These are phyloP conservation scores for Ferdinandea cuprea DNA, from an alignment of 2,888 invertebrate genomes.

Conservation along the genomic window DNA sequence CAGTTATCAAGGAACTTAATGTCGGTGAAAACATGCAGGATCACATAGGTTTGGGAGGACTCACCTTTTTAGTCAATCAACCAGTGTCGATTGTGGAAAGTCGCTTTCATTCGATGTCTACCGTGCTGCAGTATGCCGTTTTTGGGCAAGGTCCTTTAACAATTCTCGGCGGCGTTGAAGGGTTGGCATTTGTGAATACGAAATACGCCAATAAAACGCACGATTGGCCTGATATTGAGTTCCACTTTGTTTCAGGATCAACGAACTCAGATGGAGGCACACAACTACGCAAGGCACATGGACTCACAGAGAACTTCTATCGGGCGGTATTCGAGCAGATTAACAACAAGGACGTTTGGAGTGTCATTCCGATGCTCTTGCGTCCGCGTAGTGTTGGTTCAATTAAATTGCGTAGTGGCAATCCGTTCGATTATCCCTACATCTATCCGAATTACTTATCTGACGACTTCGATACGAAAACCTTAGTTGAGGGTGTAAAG, in stretches of 20 bases:
- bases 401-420: slow-evolving; percentile 90
- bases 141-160: slow-evolving; percentile 93
- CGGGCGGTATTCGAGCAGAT: slow-evolving; percentile 89
- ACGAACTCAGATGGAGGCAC: slow-evolving; percentile 93
- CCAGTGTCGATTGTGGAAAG: slow-evolving; percentile 91
- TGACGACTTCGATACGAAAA: slow-evolving; percentile 91
- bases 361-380: slow-evolving; percentile 92
- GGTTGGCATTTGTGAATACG: slow-evolving; percentile 94
- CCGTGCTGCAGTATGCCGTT: slow-evolving; percentile 92
- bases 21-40: slow-evolving; percentile 95
- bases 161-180: slow-evolving; percentile 94
- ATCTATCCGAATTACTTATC: slow-evolving; percentile 96
- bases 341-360: slow-evolving; percentile 91
- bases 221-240: slow-evolving; percentile 95
- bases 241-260: slow-evolving; percentile 94
- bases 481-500: slow-evolving; percentile 93
- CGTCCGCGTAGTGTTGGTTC: slow-evolving; percentile 93
- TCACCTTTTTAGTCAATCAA: slow-evolving; percentile 92
- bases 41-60: slow-evolving; percentile 93
- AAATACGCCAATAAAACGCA: slow-evolving; percentile 91
- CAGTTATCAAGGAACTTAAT: slow-evolving; percentile 90
- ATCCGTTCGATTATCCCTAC: slow-evolving; percentile 94
- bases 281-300: slow-evolving; percentile 91
- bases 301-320: slow-evolving; percentile 89
- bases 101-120: slow-evolving; percentile 90